Conservation (phyloP, 2,797 vertebrate species). For the Ptychobarbus kaznakovi region DNA sequence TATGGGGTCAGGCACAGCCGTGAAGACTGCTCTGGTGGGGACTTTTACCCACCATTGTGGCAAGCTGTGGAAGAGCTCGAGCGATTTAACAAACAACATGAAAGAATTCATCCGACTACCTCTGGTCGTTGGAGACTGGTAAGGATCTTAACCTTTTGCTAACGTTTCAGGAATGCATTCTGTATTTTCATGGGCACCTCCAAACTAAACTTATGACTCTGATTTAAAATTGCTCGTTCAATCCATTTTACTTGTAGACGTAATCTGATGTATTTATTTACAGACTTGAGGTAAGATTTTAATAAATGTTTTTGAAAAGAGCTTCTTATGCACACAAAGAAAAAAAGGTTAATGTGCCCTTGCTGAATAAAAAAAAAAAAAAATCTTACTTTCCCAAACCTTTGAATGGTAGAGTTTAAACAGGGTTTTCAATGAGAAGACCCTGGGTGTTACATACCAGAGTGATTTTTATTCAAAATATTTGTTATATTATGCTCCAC, state of each 20-base stretch:
- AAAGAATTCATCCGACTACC: conserved; percentile 99
- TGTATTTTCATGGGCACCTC: not conserved
- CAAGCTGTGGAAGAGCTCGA: conserved; percentile 95
- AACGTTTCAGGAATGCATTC: not conserved
- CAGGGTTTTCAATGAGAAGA: not conserved
- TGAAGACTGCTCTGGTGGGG: too few relatives aligned
- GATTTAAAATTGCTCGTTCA: not conserved
- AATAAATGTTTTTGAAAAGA: not conserved
- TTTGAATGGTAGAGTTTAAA: not conserved
- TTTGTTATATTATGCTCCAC: not conserved
- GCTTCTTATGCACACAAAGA: not conserved
- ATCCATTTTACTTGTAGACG: not conserved
- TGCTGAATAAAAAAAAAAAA: not conserved
- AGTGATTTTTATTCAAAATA: not conserved
- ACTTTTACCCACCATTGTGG: conserved; percentile 95
- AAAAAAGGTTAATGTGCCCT: not conserved
- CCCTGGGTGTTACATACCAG: not conserved
- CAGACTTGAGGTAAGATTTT: not conserved
- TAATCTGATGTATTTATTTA: not conserved
- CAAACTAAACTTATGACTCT: not conserved
- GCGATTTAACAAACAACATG: conserved; percentile 99
- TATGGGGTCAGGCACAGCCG: conserved; percentile 98
- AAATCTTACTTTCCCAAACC: not conserved
- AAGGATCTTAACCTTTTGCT: conserved; percentile 58
- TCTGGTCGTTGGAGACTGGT: conserved; percentile 99